phyloP scores from a whole-genome alignment of 2,888 invertebrate species.

The Acleris laterana region DNA sequence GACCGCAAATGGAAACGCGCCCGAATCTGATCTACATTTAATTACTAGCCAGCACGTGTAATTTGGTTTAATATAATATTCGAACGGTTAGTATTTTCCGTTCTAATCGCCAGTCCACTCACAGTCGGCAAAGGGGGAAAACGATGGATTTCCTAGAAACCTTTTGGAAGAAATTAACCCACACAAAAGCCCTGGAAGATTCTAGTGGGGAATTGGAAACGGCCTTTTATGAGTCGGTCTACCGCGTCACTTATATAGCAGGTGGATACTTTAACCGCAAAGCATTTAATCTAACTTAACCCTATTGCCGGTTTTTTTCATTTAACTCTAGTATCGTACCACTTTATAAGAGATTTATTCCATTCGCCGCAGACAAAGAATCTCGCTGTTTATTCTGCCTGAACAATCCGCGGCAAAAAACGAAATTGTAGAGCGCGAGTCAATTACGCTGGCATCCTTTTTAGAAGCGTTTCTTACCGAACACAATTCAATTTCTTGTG shows the following conservation, averaged over 20 bases:
- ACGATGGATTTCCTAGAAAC: constrained; percentile 52
- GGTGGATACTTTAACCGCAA: constrained; percentile 50
- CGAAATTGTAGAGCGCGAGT: constrained; percentile 17
- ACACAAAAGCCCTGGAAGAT: constrained; percentile 61
- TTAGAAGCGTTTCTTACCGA: constrained; percentile 44
- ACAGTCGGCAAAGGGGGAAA: constrained; percentile 12
- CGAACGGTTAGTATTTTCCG: constrained; percentile 6
- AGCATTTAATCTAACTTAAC: background rate
- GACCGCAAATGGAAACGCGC: constrained; percentile 32
- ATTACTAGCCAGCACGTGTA: constrained; percentile 32
- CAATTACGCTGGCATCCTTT: constrained; percentile 19
- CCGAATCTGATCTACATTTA: constrained; percentile 36
- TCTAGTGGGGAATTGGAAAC: constrained; percentile 64
- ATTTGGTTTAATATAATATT: constrained; percentile 33
- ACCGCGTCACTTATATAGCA: constrained; percentile 63
- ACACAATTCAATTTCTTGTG: constrained; percentile 42
- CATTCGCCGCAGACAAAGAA: constrained; percentile 6
- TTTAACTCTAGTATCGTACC: no score
- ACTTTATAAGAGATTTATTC: constrained; percentile 2
- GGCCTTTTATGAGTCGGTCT: constrained; percentile 67
- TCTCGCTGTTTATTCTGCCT: constrained; percentile 21
- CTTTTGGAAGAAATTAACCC: constrained; percentile 59
- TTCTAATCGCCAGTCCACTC: constrained; percentile 17
- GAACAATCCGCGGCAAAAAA: constrained; percentile 17
- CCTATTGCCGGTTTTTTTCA: no score